Evolutionary conservation across 1,140 invertebrate species (phyloP).

Genomic region (Ooceraea biroi): DNA sequence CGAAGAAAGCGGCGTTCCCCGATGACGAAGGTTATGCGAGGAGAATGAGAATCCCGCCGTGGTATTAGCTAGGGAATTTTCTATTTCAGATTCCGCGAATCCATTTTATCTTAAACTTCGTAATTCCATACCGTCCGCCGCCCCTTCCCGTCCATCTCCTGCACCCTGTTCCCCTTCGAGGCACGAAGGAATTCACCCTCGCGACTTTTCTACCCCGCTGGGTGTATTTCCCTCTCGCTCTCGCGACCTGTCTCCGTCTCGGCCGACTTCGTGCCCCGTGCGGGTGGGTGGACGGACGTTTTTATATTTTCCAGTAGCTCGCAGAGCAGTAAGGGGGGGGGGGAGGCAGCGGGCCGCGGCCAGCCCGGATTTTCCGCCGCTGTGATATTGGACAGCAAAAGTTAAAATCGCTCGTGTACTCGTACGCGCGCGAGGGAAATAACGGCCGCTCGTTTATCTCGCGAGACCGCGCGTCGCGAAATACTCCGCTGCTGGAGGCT

Average conservation of each 20-base stretch:
- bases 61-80: slow-evolving; percentile 79
- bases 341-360: background rate
- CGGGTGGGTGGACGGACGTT: slow-evolving; percentile 32
- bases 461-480: slow-evolving; percentile 41
- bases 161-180: slow-evolving; percentile 36
- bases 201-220: slow-evolving; percentile 69
- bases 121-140: slow-evolving; percentile 71
- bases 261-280: slow-evolving; percentile 24
- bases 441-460: slow-evolving; percentile 57
- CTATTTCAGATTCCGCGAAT: slow-evolving; percentile 79
- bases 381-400: slow-evolving; percentile 61
- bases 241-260: slow-evolving; percentile 40
- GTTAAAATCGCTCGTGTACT: slow-evolving; percentile 49
- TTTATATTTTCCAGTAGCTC: slow-evolving; percentile 43
- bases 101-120: slow-evolving; percentile 79
- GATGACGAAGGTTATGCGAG: slow-evolving; percentile 71
- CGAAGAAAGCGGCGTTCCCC: slow-evolving; percentile 66
- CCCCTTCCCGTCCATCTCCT: slow-evolving; percentile 16
- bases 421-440: slow-evolving; percentile 51
- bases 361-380: slow-evolving; percentile 52
- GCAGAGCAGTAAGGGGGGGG: background rate
- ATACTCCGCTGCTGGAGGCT: background rate
- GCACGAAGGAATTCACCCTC: slow-evolving; percentile 70
- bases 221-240: slow-evolving; percentile 53
- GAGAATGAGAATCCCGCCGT: slow-evolving; percentile 72